Base-by-base conservation (phyloP, 1,140 invertebrate species). In the Platyscapa corneri region DNA sequence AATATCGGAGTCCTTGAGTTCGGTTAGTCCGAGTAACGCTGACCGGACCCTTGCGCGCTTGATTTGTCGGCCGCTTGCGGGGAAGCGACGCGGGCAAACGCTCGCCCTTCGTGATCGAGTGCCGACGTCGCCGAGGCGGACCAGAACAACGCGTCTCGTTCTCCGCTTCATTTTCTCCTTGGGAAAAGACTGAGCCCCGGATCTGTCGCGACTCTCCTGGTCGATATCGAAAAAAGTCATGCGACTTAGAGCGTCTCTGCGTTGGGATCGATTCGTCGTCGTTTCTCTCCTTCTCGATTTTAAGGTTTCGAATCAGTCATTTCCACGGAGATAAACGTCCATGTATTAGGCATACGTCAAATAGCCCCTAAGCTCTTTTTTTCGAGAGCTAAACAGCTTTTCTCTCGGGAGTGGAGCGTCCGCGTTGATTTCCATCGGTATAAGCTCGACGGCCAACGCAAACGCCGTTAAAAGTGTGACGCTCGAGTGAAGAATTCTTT, bases 181-280 rank as follows among this genome's bases (percentile, higher is more conserved):
- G 12, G 23, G 10, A 3, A 32, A 46, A 49, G 42, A 77, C 46
- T 34, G 46, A 56, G n/a, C 46, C 49, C n/a, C 34, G 46, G 75
- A 77, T 77, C 27, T 56, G 20, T n/a, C n/a, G 46, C 75, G 37
- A 0, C 10, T 18, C 16, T 37, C 23, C 8, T 42, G 3, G 6
- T 70, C 18, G 65, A 70, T 34, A 70, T 77, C 75, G 16, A 37
- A 70, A 34, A 70, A 67, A 70, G 37, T 37, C 37, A 74, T 74
- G 27, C 37, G 12, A 60, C 27, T 60, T 60, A 10, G 56, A 60
- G 56, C 56, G 23, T 20, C 27, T 14, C 56, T 6, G 14, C 23
- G 14, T n/a, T n/a, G n/a, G n/a, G n/a, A n/a, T n/a, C n/a, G n/a
- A n/a, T n/a, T n/a, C n/a, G n/a, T n/a, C n/a, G n/a, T n/a, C n/a